phyloP scores from a whole-genome alignment of 2,113 vertebrate genomes.

The Gopherus evgoodei region DNA sequence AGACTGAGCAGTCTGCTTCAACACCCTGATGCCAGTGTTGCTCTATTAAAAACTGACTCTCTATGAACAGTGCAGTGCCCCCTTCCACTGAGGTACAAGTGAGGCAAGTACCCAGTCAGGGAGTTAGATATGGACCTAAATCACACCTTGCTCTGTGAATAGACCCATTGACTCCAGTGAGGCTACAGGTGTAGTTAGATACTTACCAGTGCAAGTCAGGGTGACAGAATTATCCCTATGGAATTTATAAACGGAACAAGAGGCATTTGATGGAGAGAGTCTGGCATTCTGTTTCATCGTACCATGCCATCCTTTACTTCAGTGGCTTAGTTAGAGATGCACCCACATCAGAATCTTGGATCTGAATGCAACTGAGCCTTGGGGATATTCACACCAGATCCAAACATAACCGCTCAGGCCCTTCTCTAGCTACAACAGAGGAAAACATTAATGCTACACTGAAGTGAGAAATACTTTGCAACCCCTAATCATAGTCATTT shows the following conservation, averaged over 20 bases:
- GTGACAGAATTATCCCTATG: rapidly evolving
- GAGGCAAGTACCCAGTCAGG: neutral
- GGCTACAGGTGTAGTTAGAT: neutral
- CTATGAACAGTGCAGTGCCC: neutral
- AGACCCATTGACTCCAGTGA: neutral
- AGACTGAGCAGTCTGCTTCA: neutral
- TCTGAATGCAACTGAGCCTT: neutral
- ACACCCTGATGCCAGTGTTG: neutral
- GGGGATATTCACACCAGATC: neutral
- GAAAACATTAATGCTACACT: rapidly evolving
- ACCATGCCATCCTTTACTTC: neutral
- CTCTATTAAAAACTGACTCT: rapidly evolving
- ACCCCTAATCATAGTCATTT: neutral
- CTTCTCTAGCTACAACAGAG: neutral
- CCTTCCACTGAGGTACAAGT: neutral
- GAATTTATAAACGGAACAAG: neutral
- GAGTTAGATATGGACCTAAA: neutral
- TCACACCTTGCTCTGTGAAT: neutral
- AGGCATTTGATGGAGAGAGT: neutral
- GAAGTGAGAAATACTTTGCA: neutral
- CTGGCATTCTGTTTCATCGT: neutral
- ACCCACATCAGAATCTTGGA: neutral
- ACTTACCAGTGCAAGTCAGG: neutral
- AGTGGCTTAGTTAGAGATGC: neutral
- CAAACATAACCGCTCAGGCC: neutral